phyloP scores from a whole-genome alignment of 2,888 invertebrate species.

The Gymnoscelis rufifasciata region DNA sequence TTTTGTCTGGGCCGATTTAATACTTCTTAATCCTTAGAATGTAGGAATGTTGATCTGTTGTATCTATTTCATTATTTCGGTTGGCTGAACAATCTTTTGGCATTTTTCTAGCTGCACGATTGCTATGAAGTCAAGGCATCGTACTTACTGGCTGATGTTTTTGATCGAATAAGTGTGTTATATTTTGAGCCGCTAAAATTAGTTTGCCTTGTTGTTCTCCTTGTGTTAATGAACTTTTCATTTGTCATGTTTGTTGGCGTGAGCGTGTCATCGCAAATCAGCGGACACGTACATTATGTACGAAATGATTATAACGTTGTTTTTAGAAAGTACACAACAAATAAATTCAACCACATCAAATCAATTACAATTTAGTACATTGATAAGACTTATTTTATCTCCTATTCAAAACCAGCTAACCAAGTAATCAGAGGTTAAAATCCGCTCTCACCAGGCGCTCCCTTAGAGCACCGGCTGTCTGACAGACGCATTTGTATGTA shows the following conservation, averaged over 20 bases:
- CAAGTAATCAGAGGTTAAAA: slow-evolving; percentile 27
- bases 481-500: slow-evolving; percentile 25
- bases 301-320: too few species aligned
- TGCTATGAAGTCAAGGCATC: too few species aligned
- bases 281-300: background rate
- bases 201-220: background rate
- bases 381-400: slow-evolving; percentile 8
- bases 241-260: slow-evolving; percentile 19
- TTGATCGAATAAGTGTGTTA: too few species aligned
- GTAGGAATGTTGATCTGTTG: slow-evolving; percentile 18
- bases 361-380: too few species aligned
- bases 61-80: slow-evolving; percentile 10
- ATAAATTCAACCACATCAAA: too few species aligned
- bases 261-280: slow-evolving; percentile 11
- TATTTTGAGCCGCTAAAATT: too few species aligned
- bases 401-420: slow-evolving; percentile 13
- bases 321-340: too few species aligned
- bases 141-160: too few species aligned
- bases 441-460: slow-evolving; percentile 27
- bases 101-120: too few species aligned
- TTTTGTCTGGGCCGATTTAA: slow-evolving; percentile 22
- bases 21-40: slow-evolving; percentile 11
- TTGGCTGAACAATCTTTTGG: background rate
- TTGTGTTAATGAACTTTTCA: slow-evolving; percentile 17
- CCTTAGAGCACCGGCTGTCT: slow-evolving; percentile 19